Evolutionary conservation across 2,113 vertebrate species (phyloP), one percentile per base, ranked within the genome.

Genomic region (Nycticryphes semicollaris): DNA sequence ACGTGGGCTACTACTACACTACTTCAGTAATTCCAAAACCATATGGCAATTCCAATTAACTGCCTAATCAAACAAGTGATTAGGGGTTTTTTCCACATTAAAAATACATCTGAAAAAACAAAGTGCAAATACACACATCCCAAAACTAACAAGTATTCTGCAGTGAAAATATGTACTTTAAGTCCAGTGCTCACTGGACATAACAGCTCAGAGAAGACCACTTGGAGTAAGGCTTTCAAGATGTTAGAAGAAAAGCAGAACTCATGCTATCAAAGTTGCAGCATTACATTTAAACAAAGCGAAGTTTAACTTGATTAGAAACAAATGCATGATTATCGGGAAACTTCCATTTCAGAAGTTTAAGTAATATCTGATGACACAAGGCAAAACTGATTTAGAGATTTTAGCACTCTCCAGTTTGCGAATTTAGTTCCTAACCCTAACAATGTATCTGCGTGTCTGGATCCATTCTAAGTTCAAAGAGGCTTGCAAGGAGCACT

Each of bases 391-490:
- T 76, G n/a, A 12, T 5, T 23, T 30, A 59, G 41, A 30, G 89
- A 92, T 78, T 73, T 14, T 48, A 74, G 24, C 33, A 30, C 23
- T 69, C 28, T 57, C 17, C 39, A 74, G 53, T 48, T 78, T 51
- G n/a, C 12, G 33, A 81, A 72, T 7, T n/a, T 28, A 82, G 31
- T 30, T 21, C n/a, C 67, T 57, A 77, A 37, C 22, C 31, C 43
- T 60, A 75, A 43, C 14, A 63, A 37, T 4, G 2, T 0, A 62
- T 35, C 43, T 14, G 9, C 0, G 0, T 12, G 30, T 17, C 43
- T 62, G 39, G 53, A 85, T 57, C n/a, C 45, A 72, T 19, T 12
- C 50, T 9, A 31, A 48, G 53, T 75, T 80, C 70, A 53, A 72
- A 62, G 20, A 66, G 59, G 41, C 11, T 50, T 11, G 27, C 41